Evolutionary conservation across 2,797 vertebrate genomes (phyloP).

Genomic region (Spheniscus humboldti): DNA sequence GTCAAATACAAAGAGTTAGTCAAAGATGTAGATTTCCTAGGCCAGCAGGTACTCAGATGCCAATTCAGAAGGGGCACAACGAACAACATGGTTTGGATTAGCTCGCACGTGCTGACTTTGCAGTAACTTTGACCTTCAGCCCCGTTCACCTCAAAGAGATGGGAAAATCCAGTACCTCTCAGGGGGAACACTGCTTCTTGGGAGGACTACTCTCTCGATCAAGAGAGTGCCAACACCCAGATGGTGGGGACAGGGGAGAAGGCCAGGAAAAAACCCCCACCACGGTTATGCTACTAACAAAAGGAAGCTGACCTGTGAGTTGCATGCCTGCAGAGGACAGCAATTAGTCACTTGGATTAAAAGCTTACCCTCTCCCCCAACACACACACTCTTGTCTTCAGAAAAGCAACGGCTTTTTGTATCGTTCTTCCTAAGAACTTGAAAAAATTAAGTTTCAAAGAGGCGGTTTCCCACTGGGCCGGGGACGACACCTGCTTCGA

Average conservation of each 20-base stretch:
- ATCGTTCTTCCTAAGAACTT: too few relatives aligned
- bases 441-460: fast-evolving
- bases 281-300: fast-evolving
- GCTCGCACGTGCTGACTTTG: fast-evolving
- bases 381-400: neutral
- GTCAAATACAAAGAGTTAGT: neutral
- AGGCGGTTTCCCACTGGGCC: neutral
- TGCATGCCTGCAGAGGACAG: neutral
- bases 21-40: neutral
- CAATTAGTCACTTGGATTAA: fast-evolving
- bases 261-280: neutral
- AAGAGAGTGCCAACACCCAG: too few relatives aligned
- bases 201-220: too few relatives aligned
- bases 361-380: neutral
- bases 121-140: neutral
- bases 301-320: neutral
- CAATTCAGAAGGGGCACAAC: fast-evolving
- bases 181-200: neutral
- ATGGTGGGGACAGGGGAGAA: fast-evolving
- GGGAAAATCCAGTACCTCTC: neutral
- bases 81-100: fast-evolving
- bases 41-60: too few relatives aligned
- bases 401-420: neutral
- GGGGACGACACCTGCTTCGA: neutral
- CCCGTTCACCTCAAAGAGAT: fast-evolving